Conservation (phyloP, 2,888 invertebrate species). For the Agrochola macilenta region DNA sequence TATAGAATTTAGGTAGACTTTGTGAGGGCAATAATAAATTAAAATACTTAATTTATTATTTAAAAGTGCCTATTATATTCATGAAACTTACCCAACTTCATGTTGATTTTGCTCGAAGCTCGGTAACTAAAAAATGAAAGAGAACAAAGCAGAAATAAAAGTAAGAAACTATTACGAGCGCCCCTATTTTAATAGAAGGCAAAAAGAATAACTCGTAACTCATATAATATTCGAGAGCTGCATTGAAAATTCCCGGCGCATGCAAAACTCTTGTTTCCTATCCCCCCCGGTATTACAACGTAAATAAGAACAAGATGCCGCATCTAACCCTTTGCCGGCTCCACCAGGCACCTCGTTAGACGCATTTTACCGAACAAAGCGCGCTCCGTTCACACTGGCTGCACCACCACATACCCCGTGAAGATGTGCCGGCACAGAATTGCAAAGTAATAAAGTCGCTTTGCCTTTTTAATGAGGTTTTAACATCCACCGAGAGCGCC, state of each 20-base stretch:
- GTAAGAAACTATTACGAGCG: slow-evolving; percentile 4
- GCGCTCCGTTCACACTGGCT: slow-evolving; percentile 67
- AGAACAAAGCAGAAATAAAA: slow-evolving; percentile 19
- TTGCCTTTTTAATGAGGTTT: slow-evolving; percentile 79
- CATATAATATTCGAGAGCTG: slow-evolving; percentile 65
- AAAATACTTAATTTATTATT: slow-evolving; percentile 3
- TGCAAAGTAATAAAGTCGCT: slow-evolving; percentile 67
- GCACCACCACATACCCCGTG: slow-evolving; percentile 61
- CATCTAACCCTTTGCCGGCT: slow-evolving; percentile 65
- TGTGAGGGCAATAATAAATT: background rate
- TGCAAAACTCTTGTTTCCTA: slow-evolving; percentile 67
- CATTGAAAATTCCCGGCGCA: slow-evolving; percentile 65
- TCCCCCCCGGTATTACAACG: slow-evolving; percentile 61
- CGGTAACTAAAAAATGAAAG: slow-evolving; percentile 1
- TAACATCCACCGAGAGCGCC: slow-evolving; percentile 59
- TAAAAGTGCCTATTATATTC: slow-evolving; percentile 6
- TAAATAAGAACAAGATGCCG: slow-evolving; percentile 69
- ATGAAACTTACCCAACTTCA: slow-evolving; percentile 20
- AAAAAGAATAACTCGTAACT: slow-evolving; percentile 65
- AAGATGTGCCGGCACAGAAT: slow-evolving; percentile 72
- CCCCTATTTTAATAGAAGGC: slow-evolving; percentile 40
- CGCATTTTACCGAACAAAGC: slow-evolving; percentile 73
- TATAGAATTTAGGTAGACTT: background rate
- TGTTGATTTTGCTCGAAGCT: slow-evolving; percentile 31
- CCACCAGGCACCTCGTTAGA: slow-evolving; percentile 70